Evolutionary conservation across 1,140 invertebrate genomes (phyloP), one percentile per base, ranked within the genome.

Genomic region (Steinernema khuongi): DNA sequence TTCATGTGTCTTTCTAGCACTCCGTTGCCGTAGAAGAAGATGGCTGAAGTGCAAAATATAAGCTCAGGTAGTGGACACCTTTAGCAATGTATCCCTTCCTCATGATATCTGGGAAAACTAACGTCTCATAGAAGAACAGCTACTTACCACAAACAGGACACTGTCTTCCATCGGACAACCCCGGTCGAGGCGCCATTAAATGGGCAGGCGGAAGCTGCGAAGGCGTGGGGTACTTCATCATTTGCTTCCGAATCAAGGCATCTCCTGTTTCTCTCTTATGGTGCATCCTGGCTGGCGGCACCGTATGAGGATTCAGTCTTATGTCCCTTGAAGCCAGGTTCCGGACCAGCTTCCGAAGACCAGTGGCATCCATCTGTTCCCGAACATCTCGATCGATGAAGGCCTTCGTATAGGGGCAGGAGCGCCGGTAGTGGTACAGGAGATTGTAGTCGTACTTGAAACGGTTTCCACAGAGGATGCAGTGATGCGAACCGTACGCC

Each of bases 391-490:
- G 31, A 26, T 80, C 81, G 30, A 83, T 77, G 69, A 77, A 76
- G 1, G 72, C 69, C 29, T 76, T 73, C n/a, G 81, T 79, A 43
- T 81, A 85, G 1, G 79, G 81, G 68, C 81, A 83, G 18, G 73
- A 77, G 26, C 70, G 68, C 18, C 81, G 80, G 60, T 84, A 84
- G 67, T 83, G 81, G 70, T 81, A 83, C 17, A 83, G 71, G 41
- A 83, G 66, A 72, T 82, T 84, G 72, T 83, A 83, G 22, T 83
- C 81, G 68, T 83, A 83, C 72, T 83, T 83, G 71, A 84, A 83
- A 0, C 81, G 78, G 73, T 82, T 81, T n/a, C 81, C 81, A 67
- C 81, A 83, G 18, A 83, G 68, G 22, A 77, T 29, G 66, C 81
- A 83, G 44, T 85, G 81, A 60, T 84, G 82, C 0, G 79, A 75